phyloP scores from a whole-genome alignment of 1,140 invertebrate genomes.

The Piezodorus guildinii region DNA sequence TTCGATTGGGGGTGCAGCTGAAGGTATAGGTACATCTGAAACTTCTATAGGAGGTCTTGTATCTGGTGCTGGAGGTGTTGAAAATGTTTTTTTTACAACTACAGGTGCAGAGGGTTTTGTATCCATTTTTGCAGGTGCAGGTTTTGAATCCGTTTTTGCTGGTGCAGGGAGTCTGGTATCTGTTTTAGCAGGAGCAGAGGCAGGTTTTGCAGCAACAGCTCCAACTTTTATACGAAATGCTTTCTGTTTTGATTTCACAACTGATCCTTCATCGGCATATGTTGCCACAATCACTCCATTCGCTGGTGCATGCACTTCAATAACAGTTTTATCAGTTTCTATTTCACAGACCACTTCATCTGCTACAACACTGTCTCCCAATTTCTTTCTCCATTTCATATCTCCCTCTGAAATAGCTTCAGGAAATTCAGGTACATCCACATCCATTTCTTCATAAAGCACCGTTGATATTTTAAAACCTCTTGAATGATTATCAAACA shows the following conservation, averaged over 20 bases:
- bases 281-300: slow-evolving; percentile 77
- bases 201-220: slow-evolving; percentile 32
- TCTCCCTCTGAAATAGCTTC: slow-evolving; percentile 17
- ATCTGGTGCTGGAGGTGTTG: slow-evolving; percentile 22
- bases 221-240: slow-evolving; percentile 64
- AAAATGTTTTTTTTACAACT: slow-evolving; percentile 19
- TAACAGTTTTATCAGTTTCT: slow-evolving; percentile 96
- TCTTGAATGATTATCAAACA: too few species aligned
- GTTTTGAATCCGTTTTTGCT: slow-evolving; percentile 23
- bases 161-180: too few species aligned
- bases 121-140: slow-evolving; percentile 31
- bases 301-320: slow-evolving; percentile 76
- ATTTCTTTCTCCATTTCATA: slow-evolving; percentile 28
- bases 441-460: slow-evolving; percentile 4
- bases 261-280: slow-evolving; percentile 76
- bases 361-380: slow-evolving; percentile 78
- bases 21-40: too few species aligned
- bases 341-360: slow-evolving; percentile 97
- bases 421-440: slow-evolving; percentile 10
- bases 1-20: background rate
- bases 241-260: slow-evolving; percentile 73
- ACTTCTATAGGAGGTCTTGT: slow-evolving; percentile 34
- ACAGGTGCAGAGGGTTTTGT: too few species aligned
- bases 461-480: too few species aligned
- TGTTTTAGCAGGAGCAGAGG: slow-evolving; percentile 18